Conservation (phyloP, 2,113 vertebrate genomes). For the Microtus pennsylvanicus region DNA sequence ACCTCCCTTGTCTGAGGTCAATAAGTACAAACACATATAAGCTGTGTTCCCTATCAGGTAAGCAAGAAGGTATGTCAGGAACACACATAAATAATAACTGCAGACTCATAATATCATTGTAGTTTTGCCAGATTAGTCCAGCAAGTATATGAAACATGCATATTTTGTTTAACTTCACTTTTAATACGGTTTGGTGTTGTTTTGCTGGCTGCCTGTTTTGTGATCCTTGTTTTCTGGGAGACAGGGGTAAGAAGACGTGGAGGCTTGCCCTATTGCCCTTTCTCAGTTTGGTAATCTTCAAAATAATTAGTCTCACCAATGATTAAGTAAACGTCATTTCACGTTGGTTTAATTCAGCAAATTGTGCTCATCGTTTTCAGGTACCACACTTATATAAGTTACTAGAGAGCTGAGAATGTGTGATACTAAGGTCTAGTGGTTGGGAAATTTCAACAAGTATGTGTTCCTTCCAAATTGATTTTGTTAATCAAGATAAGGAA, state of each 20-base stretch:
- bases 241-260: too few species aligned
- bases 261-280: too few species aligned
- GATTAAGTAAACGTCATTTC: slow-evolving; percentile 33
- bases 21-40: not conserved
- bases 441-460: slow-evolving; percentile 22
- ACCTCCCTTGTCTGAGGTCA: not conserved
- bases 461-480: slow-evolving; percentile 6
- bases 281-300: not conserved
- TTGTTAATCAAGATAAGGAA: not conserved
- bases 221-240: too few species aligned
- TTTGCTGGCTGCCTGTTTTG: too few species aligned
- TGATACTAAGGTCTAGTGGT: not conserved
- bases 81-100: not conserved
- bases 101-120: slow-evolving; percentile 17
- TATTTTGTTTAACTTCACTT: not conserved
- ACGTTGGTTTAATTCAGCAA: slow-evolving; percentile 24
- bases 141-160: not conserved
- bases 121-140: not conserved
- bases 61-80: not conserved
- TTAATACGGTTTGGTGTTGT: not conserved
- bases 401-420: not conserved
- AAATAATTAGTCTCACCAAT: slow-evolving; percentile 14
- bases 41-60: not conserved
- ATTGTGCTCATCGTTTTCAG: slow-evolving; percentile 7
- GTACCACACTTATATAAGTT: slow-evolving; percentile 27